Evolutionary conservation across 2,797 vertebrate species (phyloP).

Genomic region (Rhinella marina): DNA sequence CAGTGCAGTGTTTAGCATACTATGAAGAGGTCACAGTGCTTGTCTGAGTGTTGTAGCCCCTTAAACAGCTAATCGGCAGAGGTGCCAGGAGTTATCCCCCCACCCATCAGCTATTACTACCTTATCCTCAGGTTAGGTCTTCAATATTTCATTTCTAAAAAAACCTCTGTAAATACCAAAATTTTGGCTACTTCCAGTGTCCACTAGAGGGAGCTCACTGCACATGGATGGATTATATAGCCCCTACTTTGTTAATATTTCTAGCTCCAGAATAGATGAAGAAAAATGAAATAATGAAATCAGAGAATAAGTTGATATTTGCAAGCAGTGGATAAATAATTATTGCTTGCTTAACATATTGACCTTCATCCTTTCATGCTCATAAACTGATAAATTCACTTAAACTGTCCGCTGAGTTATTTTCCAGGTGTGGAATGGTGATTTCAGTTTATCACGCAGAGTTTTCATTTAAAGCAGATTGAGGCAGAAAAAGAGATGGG

Average conservation of each 20-base stretch:
- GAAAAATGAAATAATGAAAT: neutral
- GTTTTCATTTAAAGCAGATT: constrained; percentile 34
- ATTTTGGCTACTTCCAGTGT: neutral
- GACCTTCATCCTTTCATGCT: neutral
- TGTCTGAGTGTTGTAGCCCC: too few relatives aligned
- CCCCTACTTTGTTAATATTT: neutral
- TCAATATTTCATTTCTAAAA: neutral
- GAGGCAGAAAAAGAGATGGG: constrained; percentile 19
- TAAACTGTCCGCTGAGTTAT: neutral
- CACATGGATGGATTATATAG: neutral
- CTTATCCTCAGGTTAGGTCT: too few relatives aligned
- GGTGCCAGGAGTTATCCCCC: too few relatives aligned
- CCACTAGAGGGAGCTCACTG: neutral
- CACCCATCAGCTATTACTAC: too few relatives aligned
- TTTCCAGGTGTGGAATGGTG: constrained; percentile 7
- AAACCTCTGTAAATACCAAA: neutral
- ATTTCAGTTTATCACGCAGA: constrained; percentile 2
- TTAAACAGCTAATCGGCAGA: too few relatives aligned
- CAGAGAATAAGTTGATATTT: neutral
- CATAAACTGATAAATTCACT: neutral
- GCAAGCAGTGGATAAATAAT: neutral
- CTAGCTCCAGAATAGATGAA: neutral
- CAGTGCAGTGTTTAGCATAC: too few relatives aligned
- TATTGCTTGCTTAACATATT: neutral
- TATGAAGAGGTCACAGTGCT: too few relatives aligned